A percentile compares a stretch with the other conserved stretches of the same genome.
Conservation (phyloP, 1,140 invertebrate species). For the Halotydeus destructor region DNA sequence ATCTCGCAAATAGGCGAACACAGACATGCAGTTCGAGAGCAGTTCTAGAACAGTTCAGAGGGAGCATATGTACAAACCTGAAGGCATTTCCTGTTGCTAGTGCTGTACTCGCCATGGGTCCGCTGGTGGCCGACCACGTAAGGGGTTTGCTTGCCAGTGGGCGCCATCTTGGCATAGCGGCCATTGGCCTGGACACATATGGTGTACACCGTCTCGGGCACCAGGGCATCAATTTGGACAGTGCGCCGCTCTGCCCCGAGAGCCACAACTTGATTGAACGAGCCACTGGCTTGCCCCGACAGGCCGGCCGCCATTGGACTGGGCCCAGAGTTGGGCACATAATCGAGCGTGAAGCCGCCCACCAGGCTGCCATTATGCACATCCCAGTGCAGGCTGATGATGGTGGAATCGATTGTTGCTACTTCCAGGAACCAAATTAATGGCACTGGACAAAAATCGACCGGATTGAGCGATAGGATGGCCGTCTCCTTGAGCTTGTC, state of each 20-base stretch:
- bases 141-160: constrained; percentile 13
- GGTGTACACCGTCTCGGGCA: constrained; percentile 50
- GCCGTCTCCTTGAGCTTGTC: constrained; percentile 46
- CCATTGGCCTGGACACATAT: constrained; percentile 63
- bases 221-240: constrained; percentile 44
- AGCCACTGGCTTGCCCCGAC: too few species aligned
- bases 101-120: constrained; percentile 8
- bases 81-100: constrained; percentile 18
- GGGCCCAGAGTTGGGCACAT: constrained; percentile 43
- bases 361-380: constrained; percentile 63
- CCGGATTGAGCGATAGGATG: constrained; percentile 50
- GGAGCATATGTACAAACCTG: constrained; percentile 19
- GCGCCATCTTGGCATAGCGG: constrained; percentile 31
- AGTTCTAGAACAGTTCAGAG: too few species aligned
- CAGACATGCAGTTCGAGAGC: too few species aligned
- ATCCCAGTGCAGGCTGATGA: constrained; percentile 68
- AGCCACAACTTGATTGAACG: constrained; percentile 23
- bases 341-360: constrained; percentile 61
- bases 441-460: constrained; percentile 55
- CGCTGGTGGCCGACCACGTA: constrained; percentile 14
- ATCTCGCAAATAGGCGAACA: too few species aligned
- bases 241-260: constrained; percentile 42
- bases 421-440: constrained; percentile 56
- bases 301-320: constrained; percentile 26
- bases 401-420: constrained; percentile 65